These are phyloP conservation scores for Idaea biselata DNA, from an alignment of 2,888 invertebrate species.

Conservation along the genomic window DNA sequence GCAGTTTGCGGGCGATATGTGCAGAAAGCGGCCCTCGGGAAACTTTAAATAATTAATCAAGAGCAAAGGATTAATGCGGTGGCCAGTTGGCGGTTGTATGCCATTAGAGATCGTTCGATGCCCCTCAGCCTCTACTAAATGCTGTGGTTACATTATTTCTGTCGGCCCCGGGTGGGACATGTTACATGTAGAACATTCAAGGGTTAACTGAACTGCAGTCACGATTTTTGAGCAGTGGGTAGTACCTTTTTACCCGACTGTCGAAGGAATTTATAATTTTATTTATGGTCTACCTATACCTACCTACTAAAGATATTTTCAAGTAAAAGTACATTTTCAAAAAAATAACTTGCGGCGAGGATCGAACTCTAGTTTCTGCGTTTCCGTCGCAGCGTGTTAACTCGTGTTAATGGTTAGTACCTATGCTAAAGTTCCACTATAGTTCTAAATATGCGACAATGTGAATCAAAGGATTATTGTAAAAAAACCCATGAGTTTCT, in stretches of 20 bases:
- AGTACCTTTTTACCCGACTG: neutral
- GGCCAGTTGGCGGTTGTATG: constrained; percentile 77
- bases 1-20: constrained; percentile 64
- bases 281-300: too few species aligned
- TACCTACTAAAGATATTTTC: too few species aligned
- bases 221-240: neutral
- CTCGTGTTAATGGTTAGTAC: too few species aligned
- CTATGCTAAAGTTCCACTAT: too few species aligned
- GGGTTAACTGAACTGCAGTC: constrained; percentile 31
- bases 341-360: too few species aligned
- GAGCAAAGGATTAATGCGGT: constrained; percentile 78
- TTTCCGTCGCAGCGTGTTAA: too few species aligned
- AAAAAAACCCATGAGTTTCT: too few species aligned
- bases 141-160: constrained; percentile 69
- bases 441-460: too few species aligned
- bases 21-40: constrained; percentile 51
- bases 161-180: constrained; percentile 18
- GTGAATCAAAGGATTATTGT: too few species aligned
- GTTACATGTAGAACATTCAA: constrained; percentile 18
- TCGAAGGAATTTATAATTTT: too few species aligned
- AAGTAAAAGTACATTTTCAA: too few species aligned
- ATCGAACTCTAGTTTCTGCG: too few species aligned
- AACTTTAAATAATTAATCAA: constrained; percentile 80
- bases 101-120: constrained; percentile 76
- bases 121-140: constrained; percentile 63